A percentile compares a stretch with the other conserved stretches of the same genome.
These are phyloP conservation scores for Gymnobelideus leadbeateri DNA, from an alignment of 2,113 vertebrate genomes.

Conservation along the genomic window DNA sequence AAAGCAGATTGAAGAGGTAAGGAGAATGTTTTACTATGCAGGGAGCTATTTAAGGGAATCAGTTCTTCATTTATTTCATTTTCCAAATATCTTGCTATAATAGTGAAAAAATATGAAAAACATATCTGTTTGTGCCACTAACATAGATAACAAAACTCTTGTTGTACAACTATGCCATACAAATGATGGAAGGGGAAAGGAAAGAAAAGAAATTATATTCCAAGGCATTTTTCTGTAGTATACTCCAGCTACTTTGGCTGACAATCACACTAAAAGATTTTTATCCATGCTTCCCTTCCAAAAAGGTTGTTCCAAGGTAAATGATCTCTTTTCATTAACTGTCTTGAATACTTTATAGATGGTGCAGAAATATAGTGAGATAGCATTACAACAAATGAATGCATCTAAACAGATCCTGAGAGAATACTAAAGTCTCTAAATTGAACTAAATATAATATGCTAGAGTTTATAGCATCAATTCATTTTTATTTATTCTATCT, in stretches of 20 bases:
- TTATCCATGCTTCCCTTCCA: constrained; percentile 7
- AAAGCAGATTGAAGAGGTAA: constrained; percentile 46
- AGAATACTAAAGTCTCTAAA: constrained; percentile 20
- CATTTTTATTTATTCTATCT: not conserved
- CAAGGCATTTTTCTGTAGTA: not conserved
- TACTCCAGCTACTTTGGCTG: not conserved
- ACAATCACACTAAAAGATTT: constrained; percentile 8
- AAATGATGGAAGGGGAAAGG: constrained; percentile 1
- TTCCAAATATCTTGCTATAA: constrained; percentile 1
- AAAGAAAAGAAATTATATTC: constrained; percentile 3
- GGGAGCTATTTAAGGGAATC: not conserved
- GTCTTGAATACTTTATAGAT: constrained; percentile 39
- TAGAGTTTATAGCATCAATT: not conserved
- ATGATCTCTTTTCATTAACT: not conserved
- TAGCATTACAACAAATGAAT: not conserved
- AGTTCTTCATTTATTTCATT: not conserved
- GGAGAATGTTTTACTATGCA: not conserved
- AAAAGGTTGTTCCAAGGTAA: constrained; percentile 6
- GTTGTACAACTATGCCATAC: not conserved
- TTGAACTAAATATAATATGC: not conserved
- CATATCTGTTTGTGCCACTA: not conserved
- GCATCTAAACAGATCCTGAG: not conserved
- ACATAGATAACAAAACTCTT: not conserved
- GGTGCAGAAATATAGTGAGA: constrained; percentile 9
- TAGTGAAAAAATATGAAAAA: not conserved